Base-by-base conservation (phyloP, 2,888 invertebrate species). In the Onchidella celtica region DNA sequence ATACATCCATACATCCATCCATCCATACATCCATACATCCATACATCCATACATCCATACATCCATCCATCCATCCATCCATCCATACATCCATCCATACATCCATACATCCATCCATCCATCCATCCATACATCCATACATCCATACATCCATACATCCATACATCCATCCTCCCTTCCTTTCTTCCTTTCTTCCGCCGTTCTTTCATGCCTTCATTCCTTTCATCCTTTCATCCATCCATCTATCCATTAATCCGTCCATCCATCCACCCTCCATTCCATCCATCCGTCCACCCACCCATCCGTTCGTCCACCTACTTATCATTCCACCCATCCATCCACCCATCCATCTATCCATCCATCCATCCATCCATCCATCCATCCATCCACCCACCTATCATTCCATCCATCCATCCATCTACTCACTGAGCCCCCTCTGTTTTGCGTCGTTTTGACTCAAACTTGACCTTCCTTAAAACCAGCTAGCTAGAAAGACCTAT, bases 1-100 rank as follows among this genome's bases (percentile, higher is more conserved):
- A 59, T 38, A 61, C 57, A 29, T 63, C 75, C 57, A 36, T 65
- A 65, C 36, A 47, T 47, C 47, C 47, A 47, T 47, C 47, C 47
- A 47, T 47, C 47, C 47, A 47, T 47, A 6, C 47, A 47, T 47
- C 77, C n/a, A 63, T 63, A 6, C 47, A 47, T 6, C 47, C 47
- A 47, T 47, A 6, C 47, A 47, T 47, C 47, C 47, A 47, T 47
- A 6, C 47, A 47, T 47, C 47, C 47, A 47, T 47, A 6, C 47
- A 47, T 47, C 47, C 47, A 17, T 11, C 6, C 47, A 17, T 47
- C 47, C 47, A 17, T 47, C 47, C 47, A 17, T 47, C 47, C 47
- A 17, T 47, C 47, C 47, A 47, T 47, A 6, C 47, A 47, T 47
- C 47, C 47, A 47, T 47, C 47, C 47, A 47, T 47, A 6, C 47